Evolutionary conservation across 2,113 vertebrate genomes (phyloP).

Genomic region (Otolemur garnettii): DNA sequence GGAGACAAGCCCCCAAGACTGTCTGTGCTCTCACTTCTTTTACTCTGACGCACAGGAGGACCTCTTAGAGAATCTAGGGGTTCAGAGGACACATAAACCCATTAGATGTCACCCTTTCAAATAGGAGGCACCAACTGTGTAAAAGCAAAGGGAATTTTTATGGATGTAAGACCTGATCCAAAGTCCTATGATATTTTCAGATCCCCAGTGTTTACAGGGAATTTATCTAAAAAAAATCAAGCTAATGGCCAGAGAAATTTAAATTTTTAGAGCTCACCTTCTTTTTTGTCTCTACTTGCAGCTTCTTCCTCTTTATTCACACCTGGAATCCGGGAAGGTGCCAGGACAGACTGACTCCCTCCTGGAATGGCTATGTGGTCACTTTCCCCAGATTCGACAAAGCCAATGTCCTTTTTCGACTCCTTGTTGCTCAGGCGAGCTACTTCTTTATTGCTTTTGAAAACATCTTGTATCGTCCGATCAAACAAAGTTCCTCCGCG

Average conservation of each 20-base stretch:
- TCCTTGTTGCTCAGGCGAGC: constrained; percentile 83
- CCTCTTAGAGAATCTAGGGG: constrained; percentile 61
- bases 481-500: constrained; percentile 88
- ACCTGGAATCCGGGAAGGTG: constrained; percentile 57
- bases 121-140: not conserved
- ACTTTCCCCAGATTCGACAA: constrained; percentile 71
- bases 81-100: not conserved
- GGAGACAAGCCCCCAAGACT: constrained; percentile 84
- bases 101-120: not conserved
- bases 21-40: constrained; percentile 89
- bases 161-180: not conserved
- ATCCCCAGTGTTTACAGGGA: not conserved
- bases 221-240: not conserved
- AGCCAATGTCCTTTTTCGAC: constrained; percentile 75
- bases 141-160: not conserved
- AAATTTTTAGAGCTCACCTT: constrained; percentile 73
- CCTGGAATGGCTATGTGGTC: constrained; percentile 72
- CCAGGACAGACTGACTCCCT: constrained; percentile 51
- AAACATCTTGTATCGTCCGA: constrained; percentile 89
- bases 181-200: not conserved
- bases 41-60: constrained; percentile 74
- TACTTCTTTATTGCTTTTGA: constrained; percentile 88
- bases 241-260: not conserved
- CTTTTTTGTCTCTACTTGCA: constrained; percentile 77
- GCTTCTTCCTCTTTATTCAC: constrained; percentile 85